Base-by-base conservation (phyloP, 2,113 vertebrate species). In the Piaya cayana region DNA sequence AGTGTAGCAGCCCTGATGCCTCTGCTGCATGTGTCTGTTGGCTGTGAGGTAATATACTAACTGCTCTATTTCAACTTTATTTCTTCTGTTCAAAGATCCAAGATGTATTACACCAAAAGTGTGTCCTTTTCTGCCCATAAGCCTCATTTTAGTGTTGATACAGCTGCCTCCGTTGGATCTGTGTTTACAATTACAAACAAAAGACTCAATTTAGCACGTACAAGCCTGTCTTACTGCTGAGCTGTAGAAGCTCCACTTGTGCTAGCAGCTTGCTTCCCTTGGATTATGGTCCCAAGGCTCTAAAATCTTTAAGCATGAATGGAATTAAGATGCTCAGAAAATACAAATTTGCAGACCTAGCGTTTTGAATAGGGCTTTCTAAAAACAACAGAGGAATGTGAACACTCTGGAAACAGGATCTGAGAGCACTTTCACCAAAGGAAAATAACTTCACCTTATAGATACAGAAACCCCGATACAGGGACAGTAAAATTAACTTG, bases 71-170 rank as follows among this genome's bases (percentile, higher is more conserved):
- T 70, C 67, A 26, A 59, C 29, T 96, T 92, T 88, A 92, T 82
- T 82, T 82, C 39, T 59, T 55, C 64, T 11, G 1, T 78, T 96
- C 76, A 86, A 86, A 92, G 71, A 82, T 90, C 78, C 79, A 93
- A 91, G 68, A 86, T 60, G 23, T 85, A 42, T 90, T 88, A 90
- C 12, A 5, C 90, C 90, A 95, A 89, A 87, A 85, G 55, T 15
- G 25, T 92, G 59, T 76, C 62, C 82, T 94, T 91, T 97, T 92
- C 82, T 95, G 77, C 70, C 62, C 81, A 91, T 93, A 95, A 95
- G 88, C 30, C 3, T 79, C 65, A 92, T 36, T 82, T 84, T 37
- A 93, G 37, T 68, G 82, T 68, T 79, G 68, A 64, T 58, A 77
- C 63, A 95, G 74, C 71, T 96, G 88, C 85, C 68, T 95, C 83